Evolutionary conservation across 2,797 vertebrate species (phyloP), one percentile per base, ranked within the genome.

Genomic region (Spea hammondii): DNA sequence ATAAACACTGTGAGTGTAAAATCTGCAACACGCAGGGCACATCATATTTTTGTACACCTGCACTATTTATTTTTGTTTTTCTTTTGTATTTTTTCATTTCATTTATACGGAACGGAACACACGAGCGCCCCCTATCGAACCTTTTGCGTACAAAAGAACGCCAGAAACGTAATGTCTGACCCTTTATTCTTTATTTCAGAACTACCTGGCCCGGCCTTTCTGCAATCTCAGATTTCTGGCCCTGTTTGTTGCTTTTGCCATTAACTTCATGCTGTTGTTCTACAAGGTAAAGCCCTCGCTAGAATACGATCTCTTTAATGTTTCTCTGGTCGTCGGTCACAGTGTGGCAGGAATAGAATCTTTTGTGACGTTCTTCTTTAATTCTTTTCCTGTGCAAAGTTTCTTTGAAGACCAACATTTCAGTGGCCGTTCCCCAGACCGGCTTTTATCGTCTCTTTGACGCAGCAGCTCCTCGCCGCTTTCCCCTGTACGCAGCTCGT

Each of bases 261-360:
- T 99, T 92, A 99, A 99, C 90, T 99, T 99, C 85, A 99, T 99
- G 87, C 94, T 99, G 80, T 96, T 99, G 7, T 99, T 99, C 91
- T 99, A 99, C 87, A 99, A 99, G 95, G 98, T 99, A 94, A 93
- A 82, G 1, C 46, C 14, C 5, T 10, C 51, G 49, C 3, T 8
- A 65, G 13, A 50, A 13, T 14, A 3, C 4, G 5, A 2, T 14
- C 8, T 8, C 9, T 62, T 62, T 62, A 6, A 71, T 71, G 46
- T 54, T 57, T 50, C 17, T 17, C 48, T 54, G 70, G 32, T 77
- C 74, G n/a, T 45, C 49, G 55, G 65, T 64, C 12, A 72, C 55
- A 45, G 60, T 66, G 54, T 68, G 76, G 47, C 69, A 62, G 12
- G 12, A 72, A 65, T 50, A 55, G 67, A 57, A 49, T 70, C 50